Evolutionary conservation across 2,888 invertebrate species (phyloP), one percentile per base, ranked within the genome.

Genomic region (Lepidochrysops patricia): DNA sequence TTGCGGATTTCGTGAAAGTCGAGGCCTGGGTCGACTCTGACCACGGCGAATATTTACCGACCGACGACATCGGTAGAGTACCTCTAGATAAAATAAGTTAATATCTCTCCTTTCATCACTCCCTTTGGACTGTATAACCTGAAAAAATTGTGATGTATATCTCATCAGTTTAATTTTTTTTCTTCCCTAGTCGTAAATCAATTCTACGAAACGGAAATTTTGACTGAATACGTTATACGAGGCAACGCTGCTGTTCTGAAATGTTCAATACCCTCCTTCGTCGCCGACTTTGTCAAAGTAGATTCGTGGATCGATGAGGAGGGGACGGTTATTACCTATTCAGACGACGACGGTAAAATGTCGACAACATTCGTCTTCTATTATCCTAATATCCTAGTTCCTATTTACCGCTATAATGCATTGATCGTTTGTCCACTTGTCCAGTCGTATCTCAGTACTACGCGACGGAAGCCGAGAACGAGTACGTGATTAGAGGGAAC

Each of bases 401-500:
- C 63, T 60, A 37, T 59, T 72, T 71, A 68, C 66, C 73, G 75
- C 75, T 67, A 74, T 68, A 73, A 75, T 75, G 66, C 70, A 74
- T 83, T 66, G 27, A 9, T 54, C 32, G 77, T 86, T 82, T 73
- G 76, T 83, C n/a, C n/a, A n/a, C 84, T 86, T 88, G 83, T 88
- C 78, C 91, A 96, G 96, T 96, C 85, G 96, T 96, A 76, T 93
- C 95, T 75, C 96, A 96, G 91, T 93, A 92, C 90, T 97, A 95
- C 91, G 94, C 95, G 85, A 95, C 96, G 72, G 96, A 96, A 90
- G 95, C 97, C 76, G 96, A 96, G 91, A 96, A 97, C 85, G 97
- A 97, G 83, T 97, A 97, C 91, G 97, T 97, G 69, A 97, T 97
- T 82, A 93, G 94, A 76, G 97, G 97, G 68, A 97, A 97, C 89